Percentiles rank a stretch among this genome's conserved stretches.
phyloP scores from a whole-genome alignment of 2,797 vertebrate genomes.

The Megaceryle alcyon region DNA sequence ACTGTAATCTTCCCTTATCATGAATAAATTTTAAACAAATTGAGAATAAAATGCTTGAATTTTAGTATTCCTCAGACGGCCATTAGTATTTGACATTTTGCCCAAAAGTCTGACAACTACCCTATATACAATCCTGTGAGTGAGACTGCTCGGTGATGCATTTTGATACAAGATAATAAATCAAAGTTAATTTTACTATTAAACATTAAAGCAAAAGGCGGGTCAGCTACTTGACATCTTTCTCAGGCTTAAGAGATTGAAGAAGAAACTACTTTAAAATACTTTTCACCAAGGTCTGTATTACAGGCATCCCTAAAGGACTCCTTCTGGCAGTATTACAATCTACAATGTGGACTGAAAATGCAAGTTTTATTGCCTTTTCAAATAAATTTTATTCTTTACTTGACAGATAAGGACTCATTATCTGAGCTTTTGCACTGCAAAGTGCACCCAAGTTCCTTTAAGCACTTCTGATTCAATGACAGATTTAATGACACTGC shows the following conservation, averaged over 20 bases:
- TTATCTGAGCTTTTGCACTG: neutral
- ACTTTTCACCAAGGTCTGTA: neutral
- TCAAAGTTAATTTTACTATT: neutral
- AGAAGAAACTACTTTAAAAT: neutral
- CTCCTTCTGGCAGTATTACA: conserved; percentile 8
- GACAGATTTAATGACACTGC: neutral
- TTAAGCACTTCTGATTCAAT: conserved; percentile 47
- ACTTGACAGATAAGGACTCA: neutral
- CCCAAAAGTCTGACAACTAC: neutral
- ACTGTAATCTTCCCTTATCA: neutral
- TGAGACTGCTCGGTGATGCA: neutral
- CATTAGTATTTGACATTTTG: neutral
- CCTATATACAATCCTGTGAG: neutral
- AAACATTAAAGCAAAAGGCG: neutral
- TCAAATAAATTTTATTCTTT: neutral
- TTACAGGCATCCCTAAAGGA: neutral
- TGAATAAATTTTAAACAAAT: neutral
- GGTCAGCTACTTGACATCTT: neutral
- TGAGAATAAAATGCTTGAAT: conserved; percentile 16
- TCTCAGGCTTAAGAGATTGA: neutral
- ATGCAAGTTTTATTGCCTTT: neutral
- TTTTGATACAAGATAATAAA: neutral
- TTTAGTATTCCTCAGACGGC: neutral
- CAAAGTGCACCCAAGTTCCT: conserved; percentile 9
- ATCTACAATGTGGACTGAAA: neutral